phyloP scores from a whole-genome alignment of 92 coral and sea anemone genomes.

The Heteractis magnifica region DNA sequence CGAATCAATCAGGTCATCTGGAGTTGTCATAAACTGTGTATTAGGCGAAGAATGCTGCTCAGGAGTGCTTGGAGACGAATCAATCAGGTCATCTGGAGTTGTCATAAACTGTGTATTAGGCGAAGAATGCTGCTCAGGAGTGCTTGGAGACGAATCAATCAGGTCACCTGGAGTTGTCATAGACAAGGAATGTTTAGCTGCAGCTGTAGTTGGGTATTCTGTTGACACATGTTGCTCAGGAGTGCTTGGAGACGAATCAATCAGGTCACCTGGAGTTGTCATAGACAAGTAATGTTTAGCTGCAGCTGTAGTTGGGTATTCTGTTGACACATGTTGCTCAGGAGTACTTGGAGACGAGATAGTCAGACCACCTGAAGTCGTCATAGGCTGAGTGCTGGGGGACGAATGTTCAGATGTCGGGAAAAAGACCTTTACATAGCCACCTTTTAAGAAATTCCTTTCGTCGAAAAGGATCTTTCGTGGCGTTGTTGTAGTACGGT shows the following conservation, averaged over 20 bases:
- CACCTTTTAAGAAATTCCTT: neutral
- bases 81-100: neutral
- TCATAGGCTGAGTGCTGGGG: neutral
- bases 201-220: neutral
- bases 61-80: neutral
- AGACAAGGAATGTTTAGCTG: neutral
- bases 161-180: neutral
- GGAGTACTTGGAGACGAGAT: neutral
- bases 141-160: neutral
- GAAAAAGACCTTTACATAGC: neutral
- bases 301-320: neutral
- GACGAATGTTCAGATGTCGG: neutral
- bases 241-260: neutral
- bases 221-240: conserved; percentile 1
- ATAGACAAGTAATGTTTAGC: neutral
- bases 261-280: neutral
- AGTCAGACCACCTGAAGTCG: neutral
- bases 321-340: neutral
- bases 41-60: neutral
- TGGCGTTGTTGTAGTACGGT: neutral
- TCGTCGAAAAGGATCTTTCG: neutral
- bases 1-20: neutral
- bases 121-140: neutral
- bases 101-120: neutral
- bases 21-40: neutral